Base-by-base conservation (phyloP, 2,888 invertebrate genomes). In the Mellilla xanthometata region DNA sequence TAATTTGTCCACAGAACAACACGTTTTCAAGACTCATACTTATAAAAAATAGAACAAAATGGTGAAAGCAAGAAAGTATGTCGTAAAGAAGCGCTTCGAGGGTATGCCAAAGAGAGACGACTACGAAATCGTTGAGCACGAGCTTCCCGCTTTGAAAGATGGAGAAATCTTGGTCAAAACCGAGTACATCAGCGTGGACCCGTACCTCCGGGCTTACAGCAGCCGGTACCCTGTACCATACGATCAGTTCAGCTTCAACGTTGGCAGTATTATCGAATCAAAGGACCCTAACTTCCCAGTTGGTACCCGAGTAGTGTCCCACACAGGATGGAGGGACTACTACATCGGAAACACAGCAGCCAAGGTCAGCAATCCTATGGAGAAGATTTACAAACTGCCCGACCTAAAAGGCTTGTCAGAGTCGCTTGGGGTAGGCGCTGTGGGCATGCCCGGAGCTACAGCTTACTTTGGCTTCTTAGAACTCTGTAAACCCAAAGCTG, bases 381-480 rank as follows among this genome's bases (percentile, higher is more conserved):
- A 67, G 0, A 47, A 15, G 10, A 33, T 72, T 2, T 77, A 75
- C 58, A 71, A 73, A 42, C 47, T 93, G 22, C 92, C 93, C 0
- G 89, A 93, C 41, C 62, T 93, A 33, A 83, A 89, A 43, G 80
- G 85, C 1, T 45, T 80, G 2, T 54, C 93, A 0, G 49, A 74
- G 2, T 94, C 94, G 0, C 75, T 92, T 4, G 90, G 82, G 5
- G 60, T 94, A 0, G 94, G 94, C 12, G 83, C 90, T 3, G 70
- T 93, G 1, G 94, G 94, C 42, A 93, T 93, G 92, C 91, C 94
- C 6, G 94, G 94, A 83, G 92, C 90, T 26, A 93, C 94, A 0
- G 94, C 95, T 0, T 94, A 94, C 65, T 94, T 94, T 68, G 95
- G 94, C 1, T 81, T 95, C 7, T 60, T 93, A 29, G 93, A 94